These are phyloP conservation scores for Rhinichthys osculus DNA, from an alignment of 2,797 vertebrate genomes.

Conservation along the genomic window DNA sequence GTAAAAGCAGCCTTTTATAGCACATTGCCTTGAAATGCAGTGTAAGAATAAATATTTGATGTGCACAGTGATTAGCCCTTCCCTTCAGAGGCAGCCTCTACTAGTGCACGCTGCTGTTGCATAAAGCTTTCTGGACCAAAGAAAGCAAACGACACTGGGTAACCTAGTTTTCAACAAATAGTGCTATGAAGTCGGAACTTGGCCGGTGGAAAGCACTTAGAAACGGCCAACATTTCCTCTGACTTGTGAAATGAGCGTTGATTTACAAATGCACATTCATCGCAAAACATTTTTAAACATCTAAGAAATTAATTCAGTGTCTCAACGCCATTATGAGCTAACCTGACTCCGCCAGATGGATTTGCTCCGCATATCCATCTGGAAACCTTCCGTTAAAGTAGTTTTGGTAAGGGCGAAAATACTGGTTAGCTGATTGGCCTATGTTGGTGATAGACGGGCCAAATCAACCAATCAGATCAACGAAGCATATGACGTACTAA, in stretches of 20 bases:
- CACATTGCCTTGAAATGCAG: slow-evolving; percentile 32
- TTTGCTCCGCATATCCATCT: no score
- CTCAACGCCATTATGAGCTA: no score
- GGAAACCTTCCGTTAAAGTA: no score
- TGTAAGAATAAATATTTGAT: slow-evolving; percentile 60
- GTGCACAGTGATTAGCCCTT: slow-evolving; percentile 50
- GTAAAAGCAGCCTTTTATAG: slow-evolving; percentile 39
- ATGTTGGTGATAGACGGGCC: no score
- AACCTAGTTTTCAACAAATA: not conserved
- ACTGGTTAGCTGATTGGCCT: no score
- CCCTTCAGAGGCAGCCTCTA: slow-evolving; percentile 33
- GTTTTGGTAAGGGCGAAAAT: no score
- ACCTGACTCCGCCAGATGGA: no score
- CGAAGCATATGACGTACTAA: no score
- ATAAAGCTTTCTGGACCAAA: slow-evolving; percentile 13
- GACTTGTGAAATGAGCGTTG: not conserved
- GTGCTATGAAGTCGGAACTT: not conserved
- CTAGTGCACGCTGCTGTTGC: not conserved
- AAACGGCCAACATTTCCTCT: not conserved
- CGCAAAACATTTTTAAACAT: not conserved
- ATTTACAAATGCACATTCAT: not conserved
- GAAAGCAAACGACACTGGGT: not conserved
- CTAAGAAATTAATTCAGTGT: not conserved
- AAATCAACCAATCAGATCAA: no score
- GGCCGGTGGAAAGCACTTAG: not conserved